phyloP scores from a whole-genome alignment of 2,888 invertebrate genomes.

The Tethea ocularis region DNA sequence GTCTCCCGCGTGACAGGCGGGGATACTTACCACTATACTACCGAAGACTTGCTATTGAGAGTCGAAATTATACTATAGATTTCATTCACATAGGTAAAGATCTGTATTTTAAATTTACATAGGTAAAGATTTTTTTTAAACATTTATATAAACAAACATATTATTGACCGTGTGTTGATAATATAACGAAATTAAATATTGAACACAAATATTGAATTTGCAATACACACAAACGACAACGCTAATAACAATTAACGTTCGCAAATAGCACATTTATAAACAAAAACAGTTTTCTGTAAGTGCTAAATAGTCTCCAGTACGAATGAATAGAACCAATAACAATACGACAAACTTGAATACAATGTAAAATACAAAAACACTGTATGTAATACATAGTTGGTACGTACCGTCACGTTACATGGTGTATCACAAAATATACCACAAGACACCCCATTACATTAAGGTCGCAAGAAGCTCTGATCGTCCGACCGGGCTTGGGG shows the following conservation, averaged over 20 bases:
- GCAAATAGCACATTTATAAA: not conserved
- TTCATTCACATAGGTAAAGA: too few relatives aligned
- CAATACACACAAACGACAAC: not conserved
- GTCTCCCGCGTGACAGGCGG: conserved; percentile 85
- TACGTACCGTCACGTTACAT: conserved; percentile 1
- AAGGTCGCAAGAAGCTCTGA: conserved; percentile 26
- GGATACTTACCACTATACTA: conserved; percentile 85
- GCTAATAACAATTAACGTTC: not conserved
- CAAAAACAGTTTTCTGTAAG: not conserved
- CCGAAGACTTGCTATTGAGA: conserved; percentile 54
- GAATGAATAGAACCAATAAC: conserved; percentile 11
- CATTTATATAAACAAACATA: too few relatives aligned
- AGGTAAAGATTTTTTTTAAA: too few relatives aligned
- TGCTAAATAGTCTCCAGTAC: not conserved
- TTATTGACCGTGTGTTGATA: too few relatives aligned
- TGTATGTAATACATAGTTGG: not conserved
- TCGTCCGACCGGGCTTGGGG: conserved; percentile 9
- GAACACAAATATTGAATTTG: not conserved
- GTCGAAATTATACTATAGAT: not conserved
- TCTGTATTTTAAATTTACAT: too few relatives aligned
- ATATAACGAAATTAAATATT: not conserved
- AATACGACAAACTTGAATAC: not conserved
- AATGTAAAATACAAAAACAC: not conserved
- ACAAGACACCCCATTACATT: conserved; percentile 23
- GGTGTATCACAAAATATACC: conserved; percentile 8